Evolutionary conservation across 1,140 invertebrate genomes (phyloP).

Genomic region (Philotrypesis tridentata): DNA sequence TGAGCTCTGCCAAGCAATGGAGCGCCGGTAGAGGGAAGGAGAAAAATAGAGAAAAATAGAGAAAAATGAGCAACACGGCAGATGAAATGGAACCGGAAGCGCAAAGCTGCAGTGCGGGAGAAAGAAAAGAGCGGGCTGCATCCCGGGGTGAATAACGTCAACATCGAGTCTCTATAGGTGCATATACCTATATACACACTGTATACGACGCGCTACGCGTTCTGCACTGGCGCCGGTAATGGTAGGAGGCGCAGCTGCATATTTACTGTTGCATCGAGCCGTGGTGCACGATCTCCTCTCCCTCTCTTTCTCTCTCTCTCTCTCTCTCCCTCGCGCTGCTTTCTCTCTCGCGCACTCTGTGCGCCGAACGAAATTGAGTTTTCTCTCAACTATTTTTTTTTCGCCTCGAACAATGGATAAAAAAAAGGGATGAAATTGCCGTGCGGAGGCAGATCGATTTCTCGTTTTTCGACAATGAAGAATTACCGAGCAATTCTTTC

Average conservation of each 20-base stretch:
- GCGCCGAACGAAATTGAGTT: neutral
- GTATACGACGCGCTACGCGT: neutral
- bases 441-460: neutral
- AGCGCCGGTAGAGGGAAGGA: too few species aligned
- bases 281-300: too few species aligned
- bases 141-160: conserved; percentile 6
- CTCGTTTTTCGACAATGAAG: neutral
- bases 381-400: neutral
- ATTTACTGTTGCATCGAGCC: neutral
- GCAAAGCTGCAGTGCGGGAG: neutral
- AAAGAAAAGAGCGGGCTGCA: conserved; percentile 17
- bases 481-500: neutral
- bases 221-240: neutral
- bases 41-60: conserved; percentile 11
- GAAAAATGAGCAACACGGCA: conserved; percentile 32
- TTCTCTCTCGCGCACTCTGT: neutral
- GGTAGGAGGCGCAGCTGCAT: neutral
- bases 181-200: too few species aligned
- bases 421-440: neutral
- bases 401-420: neutral
- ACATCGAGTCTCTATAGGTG: neutral
- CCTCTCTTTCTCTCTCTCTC: too few species aligned
- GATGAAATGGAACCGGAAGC: conserved; percentile 34
- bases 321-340: too few species aligned
- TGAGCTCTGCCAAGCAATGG: conserved; percentile 30